These are phyloP conservation scores for Nematolebias whitei DNA, from an alignment of 2,113 vertebrate genomes.

Conservation along the genomic window DNA sequence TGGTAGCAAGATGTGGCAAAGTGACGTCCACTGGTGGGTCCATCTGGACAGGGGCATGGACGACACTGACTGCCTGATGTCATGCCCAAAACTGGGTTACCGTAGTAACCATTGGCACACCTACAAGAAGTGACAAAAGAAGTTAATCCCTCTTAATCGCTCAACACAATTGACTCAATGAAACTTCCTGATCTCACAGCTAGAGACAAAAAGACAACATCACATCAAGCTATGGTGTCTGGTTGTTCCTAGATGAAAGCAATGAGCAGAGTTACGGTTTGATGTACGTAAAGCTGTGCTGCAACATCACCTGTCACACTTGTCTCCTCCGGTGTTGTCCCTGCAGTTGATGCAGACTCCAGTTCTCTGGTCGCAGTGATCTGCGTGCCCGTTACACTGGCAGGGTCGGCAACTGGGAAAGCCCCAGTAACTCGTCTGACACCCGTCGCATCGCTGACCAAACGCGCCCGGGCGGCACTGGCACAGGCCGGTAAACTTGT, in stretches of 20 bases:
- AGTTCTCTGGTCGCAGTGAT: constrained; percentile 84
- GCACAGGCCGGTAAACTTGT: constrained; percentile 88
- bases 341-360: constrained; percentile 89
- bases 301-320: constrained; percentile 86
- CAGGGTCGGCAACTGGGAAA: constrained; percentile 90
- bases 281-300: not conserved
- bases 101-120: constrained; percentile 87
- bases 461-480: constrained; percentile 87
- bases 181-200: no score
- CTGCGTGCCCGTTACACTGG: constrained; percentile 87
- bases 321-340: constrained; percentile 87
- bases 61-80: constrained; percentile 84
- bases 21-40: constrained; percentile 85
- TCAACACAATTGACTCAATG: no score
- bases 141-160: no score
- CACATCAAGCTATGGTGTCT: not conserved
- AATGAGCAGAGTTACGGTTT: not conserved
- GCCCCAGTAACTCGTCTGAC: constrained; percentile 92
- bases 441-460: constrained; percentile 86
- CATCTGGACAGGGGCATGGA: constrained; percentile 93
- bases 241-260: not conserved
- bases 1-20: constrained; percentile 93
- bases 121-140: constrained; percentile 62
- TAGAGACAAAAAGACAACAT: no score
- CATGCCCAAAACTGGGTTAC: constrained; percentile 85